Evolutionary conservation across 2,797 vertebrate species (phyloP).

Genomic region (Simalia tracyae): DNA sequence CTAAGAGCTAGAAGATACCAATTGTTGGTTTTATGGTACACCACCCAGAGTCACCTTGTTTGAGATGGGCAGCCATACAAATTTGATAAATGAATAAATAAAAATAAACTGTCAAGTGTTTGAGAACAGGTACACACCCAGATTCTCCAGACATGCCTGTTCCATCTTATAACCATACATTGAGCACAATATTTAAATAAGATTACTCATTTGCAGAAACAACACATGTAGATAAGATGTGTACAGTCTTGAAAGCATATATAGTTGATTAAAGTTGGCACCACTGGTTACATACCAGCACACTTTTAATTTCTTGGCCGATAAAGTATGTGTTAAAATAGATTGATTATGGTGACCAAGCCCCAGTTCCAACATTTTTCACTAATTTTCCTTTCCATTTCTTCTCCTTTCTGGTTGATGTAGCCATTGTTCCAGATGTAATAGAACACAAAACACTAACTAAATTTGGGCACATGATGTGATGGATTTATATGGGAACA

Average conservation of each 20-base stretch:
- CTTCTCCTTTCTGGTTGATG: background rate
- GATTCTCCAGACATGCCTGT: background rate
- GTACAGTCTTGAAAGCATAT: background rate
- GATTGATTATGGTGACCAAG: background rate
- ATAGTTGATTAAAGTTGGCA: background rate
- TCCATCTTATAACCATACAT: background rate
- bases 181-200: background rate
- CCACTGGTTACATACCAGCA: background rate
- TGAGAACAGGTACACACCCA: background rate
- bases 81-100: background rate
- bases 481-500: background rate
- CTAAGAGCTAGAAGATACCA: background rate
- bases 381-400: background rate
- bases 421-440: background rate
- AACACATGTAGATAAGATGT: background rate
- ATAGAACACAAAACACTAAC: background rate
- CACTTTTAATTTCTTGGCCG: constrained; percentile 27
- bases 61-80: background rate
- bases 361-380: background rate
- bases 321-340: constrained; percentile 17
- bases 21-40: background rate
- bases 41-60: background rate
- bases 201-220: background rate
- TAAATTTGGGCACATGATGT: background rate
- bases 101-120: background rate